Conservation (phyloP, 2,888 invertebrate genomes). For the Myathropa florea region DNA sequence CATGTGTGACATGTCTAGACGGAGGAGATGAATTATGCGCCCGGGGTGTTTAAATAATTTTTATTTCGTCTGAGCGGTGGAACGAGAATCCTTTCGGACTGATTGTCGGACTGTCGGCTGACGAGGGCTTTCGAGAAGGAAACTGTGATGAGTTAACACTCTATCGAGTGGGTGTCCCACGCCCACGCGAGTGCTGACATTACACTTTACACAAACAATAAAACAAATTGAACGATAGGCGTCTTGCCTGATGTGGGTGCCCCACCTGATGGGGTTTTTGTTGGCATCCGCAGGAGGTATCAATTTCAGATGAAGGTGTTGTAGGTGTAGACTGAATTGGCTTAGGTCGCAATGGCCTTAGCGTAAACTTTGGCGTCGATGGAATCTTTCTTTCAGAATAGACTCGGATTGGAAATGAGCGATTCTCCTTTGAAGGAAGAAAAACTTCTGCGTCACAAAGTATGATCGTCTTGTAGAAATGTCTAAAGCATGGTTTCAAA, state of each 20-base stretch:
- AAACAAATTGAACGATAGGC: not conserved
- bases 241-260: not conserved
- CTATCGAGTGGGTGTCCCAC: not conserved
- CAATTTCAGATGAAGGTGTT: not conserved
- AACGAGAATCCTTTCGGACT: not conserved
- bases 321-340: no score
- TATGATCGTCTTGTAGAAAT: no score
- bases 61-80: not conserved
- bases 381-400: no score
- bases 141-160: not conserved
- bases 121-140: not conserved
- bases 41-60: not conserved
- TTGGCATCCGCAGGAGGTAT: not conserved
- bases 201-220: not conserved
- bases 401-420: no score
- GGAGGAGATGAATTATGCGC: conserved; percentile 14
- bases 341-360: not conserved
- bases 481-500: no score
- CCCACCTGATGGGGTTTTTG: not conserved
- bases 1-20: conserved; percentile 67
- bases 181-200: not conserved
- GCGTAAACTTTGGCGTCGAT: no score
- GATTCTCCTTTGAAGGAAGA: no score
- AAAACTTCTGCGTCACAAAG: no score
- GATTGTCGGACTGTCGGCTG: not conserved